phyloP scores from a whole-genome alignment of 1,140 invertebrate genomes.

The Choristoneura fumiferana region DNA sequence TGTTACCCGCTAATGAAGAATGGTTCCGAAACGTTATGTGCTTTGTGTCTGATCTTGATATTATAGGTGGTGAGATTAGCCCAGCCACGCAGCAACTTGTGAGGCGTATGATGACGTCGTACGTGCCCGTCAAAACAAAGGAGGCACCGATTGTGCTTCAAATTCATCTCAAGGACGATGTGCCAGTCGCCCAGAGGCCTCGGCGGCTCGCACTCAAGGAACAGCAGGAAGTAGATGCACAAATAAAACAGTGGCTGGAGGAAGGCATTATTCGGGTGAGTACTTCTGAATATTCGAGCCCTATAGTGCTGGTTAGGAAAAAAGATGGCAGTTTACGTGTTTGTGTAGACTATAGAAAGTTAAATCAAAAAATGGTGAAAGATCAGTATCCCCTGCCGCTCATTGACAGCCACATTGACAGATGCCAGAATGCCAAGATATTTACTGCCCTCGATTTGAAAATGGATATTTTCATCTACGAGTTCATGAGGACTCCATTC shows the following conservation, averaged over 20 bases:
- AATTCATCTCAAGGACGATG: conserved; percentile 27
- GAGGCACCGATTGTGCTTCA: conserved; percentile 26
- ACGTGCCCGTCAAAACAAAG: conserved; percentile 4
- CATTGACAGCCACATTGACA: conserved; percentile 28
- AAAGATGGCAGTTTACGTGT: conserved; percentile 65
- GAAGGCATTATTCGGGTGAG: conserved; percentile 43
- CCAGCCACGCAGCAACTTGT: neutral
- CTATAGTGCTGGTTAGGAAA: conserved; percentile 71
- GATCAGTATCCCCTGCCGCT: conserved; percentile 42
- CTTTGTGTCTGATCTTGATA: too few species aligned
- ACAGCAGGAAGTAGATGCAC: conserved; percentile 22
- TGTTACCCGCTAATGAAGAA: neutral
- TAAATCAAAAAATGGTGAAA: conserved; percentile 62
- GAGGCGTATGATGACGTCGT: neutral
- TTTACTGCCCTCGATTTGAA: conserved; percentile 29
- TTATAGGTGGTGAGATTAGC: too few species aligned
- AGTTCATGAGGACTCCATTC: conserved; percentile 23
- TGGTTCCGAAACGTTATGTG: neutral
- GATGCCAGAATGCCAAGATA: conserved; percentile 12
- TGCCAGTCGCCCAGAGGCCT: conserved; percentile 28
- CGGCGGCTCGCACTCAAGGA: conserved; percentile 24
- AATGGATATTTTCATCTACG: conserved; percentile 29
- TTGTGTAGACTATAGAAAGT: conserved; percentile 75
- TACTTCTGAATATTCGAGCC: conserved; percentile 61
- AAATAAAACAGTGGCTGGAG: conserved; percentile 44